Percentiles rank a stretch among this genome's conserved stretches.
Conservation (phyloP, 2,113 vertebrate species). For the Prinia subflava region DNA sequence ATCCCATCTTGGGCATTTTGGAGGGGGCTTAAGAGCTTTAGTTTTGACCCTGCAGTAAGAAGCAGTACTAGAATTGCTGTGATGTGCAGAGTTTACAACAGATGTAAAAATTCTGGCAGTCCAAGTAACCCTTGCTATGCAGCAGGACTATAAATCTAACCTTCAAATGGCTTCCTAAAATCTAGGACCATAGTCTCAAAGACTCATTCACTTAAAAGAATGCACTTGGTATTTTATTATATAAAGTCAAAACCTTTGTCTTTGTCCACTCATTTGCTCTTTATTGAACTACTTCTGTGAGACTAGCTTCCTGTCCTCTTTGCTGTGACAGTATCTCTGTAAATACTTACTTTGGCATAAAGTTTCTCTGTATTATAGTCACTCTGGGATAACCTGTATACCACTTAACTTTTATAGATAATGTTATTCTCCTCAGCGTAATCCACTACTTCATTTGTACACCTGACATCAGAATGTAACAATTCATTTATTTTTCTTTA, state of each 20-base stretch:
- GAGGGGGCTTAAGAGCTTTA: not conserved
- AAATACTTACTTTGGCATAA: conserved; percentile 53
- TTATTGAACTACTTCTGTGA: conserved; percentile 38
- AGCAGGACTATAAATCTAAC: conserved; percentile 8
- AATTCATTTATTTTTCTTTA: conserved; percentile 26
- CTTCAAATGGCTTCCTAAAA: conserved; percentile 51
- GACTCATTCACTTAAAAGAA: conserved; percentile 61
- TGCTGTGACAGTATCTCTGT: conserved; percentile 57
- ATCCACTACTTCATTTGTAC: conserved; percentile 54
- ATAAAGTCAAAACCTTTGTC: conserved; percentile 56
- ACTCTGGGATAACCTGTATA: conserved; percentile 25
- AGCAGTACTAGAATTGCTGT: not conserved
- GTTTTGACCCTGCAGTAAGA: not conserved
- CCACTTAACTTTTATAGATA: conserved; percentile 44
- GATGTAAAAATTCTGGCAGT: not conserved
- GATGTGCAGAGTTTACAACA: not conserved
- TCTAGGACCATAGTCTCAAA: conserved; percentile 42
- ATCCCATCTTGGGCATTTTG: not conserved
- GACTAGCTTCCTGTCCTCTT: conserved; percentile 50
- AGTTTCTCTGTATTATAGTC: conserved; percentile 48
- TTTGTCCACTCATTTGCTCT: conserved; percentile 17
- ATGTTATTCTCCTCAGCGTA: conserved; percentile 2
- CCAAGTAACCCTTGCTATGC: not conserved
- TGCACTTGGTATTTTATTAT: conserved; percentile 67
- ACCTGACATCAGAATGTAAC: conserved; percentile 66